Percentiles rank a stretch among this genome's conserved stretches.
Evolutionary conservation across 2,113 vertebrate genomes (phyloP).

Genomic region (Herpetotheres cachinnans): DNA sequence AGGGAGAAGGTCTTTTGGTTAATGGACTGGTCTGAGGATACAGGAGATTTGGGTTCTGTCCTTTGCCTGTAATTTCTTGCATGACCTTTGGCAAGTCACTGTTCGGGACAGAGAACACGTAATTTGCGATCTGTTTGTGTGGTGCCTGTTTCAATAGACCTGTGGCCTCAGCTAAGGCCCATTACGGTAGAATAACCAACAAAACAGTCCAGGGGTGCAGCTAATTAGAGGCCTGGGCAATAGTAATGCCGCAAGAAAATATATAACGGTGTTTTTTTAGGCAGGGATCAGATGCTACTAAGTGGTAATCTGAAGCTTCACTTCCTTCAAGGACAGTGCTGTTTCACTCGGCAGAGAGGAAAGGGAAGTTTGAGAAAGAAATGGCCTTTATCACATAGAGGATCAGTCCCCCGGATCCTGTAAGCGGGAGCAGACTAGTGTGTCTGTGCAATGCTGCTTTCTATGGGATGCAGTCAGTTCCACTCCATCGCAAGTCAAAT

Average conservation of each 20-base stretch:
- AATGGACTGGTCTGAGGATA: not conserved
- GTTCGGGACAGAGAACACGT: not conserved
- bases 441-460: not conserved
- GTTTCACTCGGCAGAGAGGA: conserved; percentile 12
- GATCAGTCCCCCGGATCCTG: not conserved
- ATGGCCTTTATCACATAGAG: not conserved
- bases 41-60: not conserved
- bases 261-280: not conserved
- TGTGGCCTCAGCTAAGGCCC: not conserved
- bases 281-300: not conserved
- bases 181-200: not conserved
- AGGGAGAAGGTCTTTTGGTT: not conserved
- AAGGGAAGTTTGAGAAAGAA: conserved; percentile 36
- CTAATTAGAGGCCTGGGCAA: not conserved
- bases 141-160: not conserved
- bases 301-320: not conserved
- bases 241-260: not conserved
- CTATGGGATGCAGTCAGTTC: not conserved
- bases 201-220: not conserved
- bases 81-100: not conserved
- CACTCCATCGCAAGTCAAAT: not conserved
- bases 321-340: not conserved
- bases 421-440: not conserved
- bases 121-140: not conserved
- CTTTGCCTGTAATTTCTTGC: not conserved